phyloP scores from a whole-genome alignment of 2,113 vertebrate species.

The human (Homo sapiens) region DNA sequence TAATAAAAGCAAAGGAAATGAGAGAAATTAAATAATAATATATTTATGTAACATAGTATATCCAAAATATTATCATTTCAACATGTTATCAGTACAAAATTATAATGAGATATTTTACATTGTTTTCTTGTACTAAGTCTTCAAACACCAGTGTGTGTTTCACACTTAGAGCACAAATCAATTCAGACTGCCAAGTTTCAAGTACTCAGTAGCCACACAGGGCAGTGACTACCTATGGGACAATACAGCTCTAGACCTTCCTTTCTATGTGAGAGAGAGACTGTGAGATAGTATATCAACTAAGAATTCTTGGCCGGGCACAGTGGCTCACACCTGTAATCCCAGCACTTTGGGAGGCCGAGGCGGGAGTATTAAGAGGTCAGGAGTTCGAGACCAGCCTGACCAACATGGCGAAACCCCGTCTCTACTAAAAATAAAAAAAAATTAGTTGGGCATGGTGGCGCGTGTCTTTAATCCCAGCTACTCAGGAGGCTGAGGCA shows the following conservation, averaged over 20 bases:
- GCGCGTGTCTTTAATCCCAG: no score
- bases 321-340: no score
- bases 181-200: neutral
- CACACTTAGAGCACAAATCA: neutral
- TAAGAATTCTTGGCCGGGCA: neutral
- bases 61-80: conserved; percentile 14
- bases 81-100: neutral
- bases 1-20: neutral
- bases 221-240: neutral
- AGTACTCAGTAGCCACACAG: neutral
- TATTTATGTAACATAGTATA: neutral
- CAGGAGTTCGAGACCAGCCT: no score
- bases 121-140: neutral
- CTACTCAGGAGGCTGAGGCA: no score
- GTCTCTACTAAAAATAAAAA: no score
- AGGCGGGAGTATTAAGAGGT: no score
- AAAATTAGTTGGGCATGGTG: no score
- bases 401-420: no score
- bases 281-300: neutral
- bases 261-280: neutral
- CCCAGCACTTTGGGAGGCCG: no score
- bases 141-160: neutral
- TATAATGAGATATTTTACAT: neutral
- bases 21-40: neutral
- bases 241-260: neutral